Evolutionary conservation across 2,797 vertebrate genomes (phyloP).

Genomic region (Sebastes variabilis): DNA sequence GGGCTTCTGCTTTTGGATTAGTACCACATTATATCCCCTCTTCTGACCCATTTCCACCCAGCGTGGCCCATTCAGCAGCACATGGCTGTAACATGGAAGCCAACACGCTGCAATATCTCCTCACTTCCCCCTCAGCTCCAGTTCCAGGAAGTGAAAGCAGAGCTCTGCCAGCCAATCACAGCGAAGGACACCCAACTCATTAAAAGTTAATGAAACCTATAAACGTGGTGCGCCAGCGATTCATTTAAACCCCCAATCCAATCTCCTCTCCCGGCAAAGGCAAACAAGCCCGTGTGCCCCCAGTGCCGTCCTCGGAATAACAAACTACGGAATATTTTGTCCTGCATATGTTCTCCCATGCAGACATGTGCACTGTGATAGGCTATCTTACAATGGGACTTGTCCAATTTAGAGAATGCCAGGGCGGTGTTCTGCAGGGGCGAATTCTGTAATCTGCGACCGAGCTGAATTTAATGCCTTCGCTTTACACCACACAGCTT

Average conservation of each 20-base stretch:
- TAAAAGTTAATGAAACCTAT: conserved; percentile 90
- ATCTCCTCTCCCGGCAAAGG: conserved; percentile 86
- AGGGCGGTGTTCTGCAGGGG: conserved; percentile 75
- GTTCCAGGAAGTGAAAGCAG: conserved; percentile 77
- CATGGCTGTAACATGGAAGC: conserved; percentile 63
- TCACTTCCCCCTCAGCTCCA: conserved; percentile 59
- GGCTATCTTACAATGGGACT: conserved; percentile 79
- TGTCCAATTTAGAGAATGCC: conserved; percentile 84
- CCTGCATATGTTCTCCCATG: conserved; percentile 83
- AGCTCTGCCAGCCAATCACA: conserved; percentile 77
- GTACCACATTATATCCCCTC: conserved; percentile 30
- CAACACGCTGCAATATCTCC: conserved; percentile 62
- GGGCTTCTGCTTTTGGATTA: conserved; percentile 39
- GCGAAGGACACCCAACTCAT: conserved; percentile 87
- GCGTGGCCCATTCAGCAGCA: conserved; percentile 59
- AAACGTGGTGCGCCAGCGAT: conserved; percentile 86
- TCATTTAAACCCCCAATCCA: conserved; percentile 88
- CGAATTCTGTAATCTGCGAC: conserved; percentile 79
- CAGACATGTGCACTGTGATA: conserved; percentile 79
- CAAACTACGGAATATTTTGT: conserved; percentile 87
- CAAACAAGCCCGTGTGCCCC: conserved; percentile 86
- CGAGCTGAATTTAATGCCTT: conserved; percentile 79
- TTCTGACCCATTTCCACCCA: conserved; percentile 54
- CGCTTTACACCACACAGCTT: conserved; percentile 73
- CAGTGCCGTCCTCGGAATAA: conserved; percentile 83